phyloP scores from a whole-genome alignment of 2,888 invertebrate genomes.

The Chaitophorus viminalis region DNA sequence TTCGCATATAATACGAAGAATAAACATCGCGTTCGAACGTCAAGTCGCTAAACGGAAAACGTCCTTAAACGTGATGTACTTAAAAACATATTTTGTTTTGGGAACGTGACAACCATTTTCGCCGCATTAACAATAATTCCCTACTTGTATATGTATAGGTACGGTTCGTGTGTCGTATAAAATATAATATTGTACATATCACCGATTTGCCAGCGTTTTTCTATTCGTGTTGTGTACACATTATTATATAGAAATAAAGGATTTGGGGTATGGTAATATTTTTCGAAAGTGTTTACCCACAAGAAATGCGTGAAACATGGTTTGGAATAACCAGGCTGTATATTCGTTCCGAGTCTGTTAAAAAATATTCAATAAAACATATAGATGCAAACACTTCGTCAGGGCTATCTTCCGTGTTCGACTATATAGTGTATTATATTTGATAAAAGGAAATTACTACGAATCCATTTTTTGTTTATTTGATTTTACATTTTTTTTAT shows the following conservation, averaged over 20 bases:
- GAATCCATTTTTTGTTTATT: too few relatives aligned
- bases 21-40: not conserved
- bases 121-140: not conserved
- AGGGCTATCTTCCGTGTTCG: not conserved
- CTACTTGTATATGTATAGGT: too few relatives aligned
- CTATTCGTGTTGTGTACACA: not conserved
- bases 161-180: not conserved
- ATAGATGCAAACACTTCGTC: not conserved
- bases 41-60: not conserved
- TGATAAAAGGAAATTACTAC: too few relatives aligned
- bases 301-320: conserved; percentile 28
- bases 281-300: conserved; percentile 10
- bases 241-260: not conserved
- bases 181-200: not conserved
- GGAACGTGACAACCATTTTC: conserved; percentile 18
- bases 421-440: not conserved
- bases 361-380: not conserved
- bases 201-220: conserved; percentile 2
- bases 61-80: not conserved
- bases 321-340: conserved; percentile 36
- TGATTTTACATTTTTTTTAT: too few relatives aligned
- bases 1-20: not conserved
- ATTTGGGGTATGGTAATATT: not conserved
- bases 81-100: not conserved
- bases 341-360: not conserved